Percentiles rank a stretch among this genome's conserved stretches.
phyloP scores from a whole-genome alignment of 2,113 vertebrate genomes.

The Carassius gibelio region DNA sequence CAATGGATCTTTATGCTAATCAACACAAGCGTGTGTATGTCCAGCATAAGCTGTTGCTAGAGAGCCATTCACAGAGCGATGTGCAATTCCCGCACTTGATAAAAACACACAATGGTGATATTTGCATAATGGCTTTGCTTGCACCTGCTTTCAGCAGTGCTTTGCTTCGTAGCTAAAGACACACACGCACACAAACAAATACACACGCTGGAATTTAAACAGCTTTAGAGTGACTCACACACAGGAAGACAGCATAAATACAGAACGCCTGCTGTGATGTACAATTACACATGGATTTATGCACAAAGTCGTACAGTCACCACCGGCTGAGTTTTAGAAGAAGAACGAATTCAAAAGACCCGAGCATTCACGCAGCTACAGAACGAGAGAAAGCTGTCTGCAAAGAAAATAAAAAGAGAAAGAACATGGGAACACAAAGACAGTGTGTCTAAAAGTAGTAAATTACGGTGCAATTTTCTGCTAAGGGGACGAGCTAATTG shows the following conservation, averaged over 20 bases:
- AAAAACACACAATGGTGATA: slow-evolving; percentile 61
- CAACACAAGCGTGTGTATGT: neutral
- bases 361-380: neutral
- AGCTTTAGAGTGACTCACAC: neutral
- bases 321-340: neutral
- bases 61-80: slow-evolving; percentile 7
- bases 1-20: neutral
- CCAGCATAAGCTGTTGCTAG: slow-evolving; percentile 21
- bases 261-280: slow-evolving; percentile 19
- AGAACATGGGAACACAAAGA: slow-evolving; percentile 20
- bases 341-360: neutral
- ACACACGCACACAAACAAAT: slow-evolving; percentile 8
- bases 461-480: slow-evolving; percentile 6
- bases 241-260: slow-evolving; percentile 12
- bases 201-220: slow-evolving; percentile 39
- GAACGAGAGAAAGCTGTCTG: neutral
- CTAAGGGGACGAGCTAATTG: slow-evolving; percentile 18
- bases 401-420: neutral
- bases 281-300: neutral
- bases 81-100: slow-evolving; percentile 21
- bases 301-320: slow-evolving; percentile 13
- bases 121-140: slow-evolving; percentile 69
- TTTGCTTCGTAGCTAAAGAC: slow-evolving; percentile 34
- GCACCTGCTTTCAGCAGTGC: slow-evolving; percentile 65
- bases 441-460: slow-evolving; percentile 1